Evolutionary conservation across 2,888 invertebrate genomes (phyloP).

Genomic region (Furcula furcula): DNA sequence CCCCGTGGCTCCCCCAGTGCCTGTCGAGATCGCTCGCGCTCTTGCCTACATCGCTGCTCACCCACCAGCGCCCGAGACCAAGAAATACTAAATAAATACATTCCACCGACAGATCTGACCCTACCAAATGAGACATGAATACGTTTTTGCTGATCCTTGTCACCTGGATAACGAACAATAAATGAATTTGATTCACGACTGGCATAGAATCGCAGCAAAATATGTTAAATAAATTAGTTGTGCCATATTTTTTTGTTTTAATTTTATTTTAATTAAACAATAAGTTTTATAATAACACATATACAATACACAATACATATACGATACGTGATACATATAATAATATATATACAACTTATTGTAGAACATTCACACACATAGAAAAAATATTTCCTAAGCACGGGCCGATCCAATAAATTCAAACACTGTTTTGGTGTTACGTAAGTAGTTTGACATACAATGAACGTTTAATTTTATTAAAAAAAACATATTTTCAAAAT

Average conservation of each 20-base stretch:
- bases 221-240: conserved; percentile 14
- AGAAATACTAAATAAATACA: conserved; percentile 14
- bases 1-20: conserved; percentile 49
- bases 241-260: conserved; percentile 11
- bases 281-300: too few species aligned
- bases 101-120: conserved; percentile 1
- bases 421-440: too few species aligned
- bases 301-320: too few species aligned
- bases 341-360: too few species aligned
- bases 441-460: too few species aligned
- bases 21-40: conserved; percentile 48
- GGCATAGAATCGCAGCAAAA: conserved; percentile 4
- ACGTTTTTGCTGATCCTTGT: conserved; percentile 3
- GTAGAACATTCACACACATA: too few species aligned
- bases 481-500: too few species aligned
- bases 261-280: too few species aligned
- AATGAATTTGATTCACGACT: conserved; percentile 3
- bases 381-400: too few species aligned
- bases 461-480: too few species aligned
- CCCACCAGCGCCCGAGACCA: conserved; percentile 14
- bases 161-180: conserved; percentile 1
- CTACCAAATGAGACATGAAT: conserved; percentile 6
- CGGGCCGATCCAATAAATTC: too few species aligned
- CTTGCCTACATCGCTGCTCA: conserved; percentile 47
- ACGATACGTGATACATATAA: too few species aligned